A percentile compares a stretch with the other conserved stretches of the same genome.
phyloP scores from a whole-genome alignment of 2,113 vertebrate species.

The Galemys pyrenaicus region DNA sequence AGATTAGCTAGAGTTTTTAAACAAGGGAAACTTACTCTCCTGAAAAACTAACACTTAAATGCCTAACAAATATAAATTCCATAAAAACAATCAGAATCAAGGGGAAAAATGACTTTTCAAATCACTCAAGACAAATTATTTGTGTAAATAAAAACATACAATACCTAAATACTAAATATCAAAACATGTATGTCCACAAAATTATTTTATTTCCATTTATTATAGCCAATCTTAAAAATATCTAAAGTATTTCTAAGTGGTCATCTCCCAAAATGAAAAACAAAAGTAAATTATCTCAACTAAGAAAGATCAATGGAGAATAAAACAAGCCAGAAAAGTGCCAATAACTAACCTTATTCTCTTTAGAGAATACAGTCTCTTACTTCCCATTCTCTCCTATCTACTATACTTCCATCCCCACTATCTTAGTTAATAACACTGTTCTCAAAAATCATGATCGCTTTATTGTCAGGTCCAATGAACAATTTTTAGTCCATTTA shows the following conservation, averaged over 20 bases:
- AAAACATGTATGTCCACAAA: background rate
- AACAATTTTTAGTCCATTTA: background rate
- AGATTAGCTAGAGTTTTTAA: background rate
- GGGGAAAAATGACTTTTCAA: background rate
- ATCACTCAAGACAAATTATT: constrained; percentile 28
- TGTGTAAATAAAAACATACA: constrained; percentile 31
- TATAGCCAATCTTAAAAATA: background rate
- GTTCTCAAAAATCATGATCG: background rate
- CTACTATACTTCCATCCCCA: background rate
- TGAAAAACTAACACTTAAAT: background rate
- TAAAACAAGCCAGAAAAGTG: background rate
- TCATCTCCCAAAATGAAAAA: constrained; percentile 25
- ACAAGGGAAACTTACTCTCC: background rate
- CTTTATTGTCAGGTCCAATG: background rate
- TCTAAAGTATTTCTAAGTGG: background rate
- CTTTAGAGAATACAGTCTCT: background rate
- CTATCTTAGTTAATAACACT: background rate
- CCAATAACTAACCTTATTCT: background rate
- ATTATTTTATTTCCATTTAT: constrained; percentile 27
- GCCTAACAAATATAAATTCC: background rate
- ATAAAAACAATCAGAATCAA: constrained; percentile 50
- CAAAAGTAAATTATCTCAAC: background rate
- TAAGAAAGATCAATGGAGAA: background rate
- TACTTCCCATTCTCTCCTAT: background rate
- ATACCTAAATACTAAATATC: background rate